Evolutionary conservation across 2,888 invertebrate genomes (phyloP).

Genomic region (Aelia acuminata): DNA sequence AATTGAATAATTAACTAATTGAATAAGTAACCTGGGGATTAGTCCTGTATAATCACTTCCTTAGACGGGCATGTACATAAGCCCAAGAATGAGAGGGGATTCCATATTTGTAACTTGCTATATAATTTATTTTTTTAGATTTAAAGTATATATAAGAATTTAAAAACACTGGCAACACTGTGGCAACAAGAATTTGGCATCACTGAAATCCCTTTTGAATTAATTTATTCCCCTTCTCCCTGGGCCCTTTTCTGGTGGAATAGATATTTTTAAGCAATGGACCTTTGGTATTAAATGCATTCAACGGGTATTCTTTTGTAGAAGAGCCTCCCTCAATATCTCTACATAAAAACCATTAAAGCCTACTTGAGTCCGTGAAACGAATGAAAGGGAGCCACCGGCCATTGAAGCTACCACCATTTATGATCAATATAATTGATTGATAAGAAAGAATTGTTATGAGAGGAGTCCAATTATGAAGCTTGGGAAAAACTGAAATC

Average conservation of each 20-base stretch:
- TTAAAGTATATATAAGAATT: too few species aligned
- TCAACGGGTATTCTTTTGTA: neutral
- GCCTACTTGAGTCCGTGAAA: neutral
- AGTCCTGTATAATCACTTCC: too few species aligned
- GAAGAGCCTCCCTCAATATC: neutral
- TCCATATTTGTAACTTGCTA: too few species aligned
- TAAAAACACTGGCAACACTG: too few species aligned
- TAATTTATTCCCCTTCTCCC: neutral
- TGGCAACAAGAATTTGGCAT: too few species aligned
- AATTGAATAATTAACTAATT: too few species aligned
- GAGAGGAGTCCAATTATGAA: slow-evolving; percentile 28
- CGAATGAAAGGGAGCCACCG: neutral
- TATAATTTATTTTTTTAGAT: too few species aligned
- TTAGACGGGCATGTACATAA: too few species aligned
- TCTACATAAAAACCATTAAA: slow-evolving; percentile 34
- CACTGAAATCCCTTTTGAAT: neutral
- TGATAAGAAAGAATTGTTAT: slow-evolving; percentile 43
- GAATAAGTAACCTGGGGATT: too few species aligned
- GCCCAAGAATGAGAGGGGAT: too few species aligned
- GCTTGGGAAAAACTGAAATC: slow-evolving; percentile 24
- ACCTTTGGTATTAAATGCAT: neutral
- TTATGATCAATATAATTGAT: slow-evolving; percentile 46
- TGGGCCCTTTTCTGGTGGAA: neutral
- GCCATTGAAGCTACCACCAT: neutral
- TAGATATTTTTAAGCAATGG: neutral